These are phyloP conservation scores for crab-eating macaque (Macaca fascicularis) DNA, from an alignment of 2,113 vertebrate genomes.

Conservation along the genomic window DNA sequence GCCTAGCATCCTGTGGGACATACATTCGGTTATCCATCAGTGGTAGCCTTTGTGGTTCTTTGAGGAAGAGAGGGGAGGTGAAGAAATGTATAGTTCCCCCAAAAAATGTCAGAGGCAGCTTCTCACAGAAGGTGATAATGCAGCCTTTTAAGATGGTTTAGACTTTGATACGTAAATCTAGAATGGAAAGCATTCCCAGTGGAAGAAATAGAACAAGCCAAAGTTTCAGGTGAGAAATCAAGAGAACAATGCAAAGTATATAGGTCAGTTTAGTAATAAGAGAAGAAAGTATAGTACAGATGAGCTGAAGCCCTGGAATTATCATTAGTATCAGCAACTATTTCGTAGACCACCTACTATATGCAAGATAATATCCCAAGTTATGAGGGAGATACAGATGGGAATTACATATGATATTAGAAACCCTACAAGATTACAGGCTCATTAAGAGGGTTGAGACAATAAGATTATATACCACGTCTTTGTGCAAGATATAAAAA, in stretches of 20 bases:
- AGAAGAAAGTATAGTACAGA: not conserved
- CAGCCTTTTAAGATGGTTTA: not conserved
- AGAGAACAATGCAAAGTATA: not conserved
- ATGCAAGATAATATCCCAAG: not conserved
- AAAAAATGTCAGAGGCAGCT: not conserved
- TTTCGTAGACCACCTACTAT: not conserved
- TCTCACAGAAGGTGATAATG: not conserved
- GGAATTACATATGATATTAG: not conserved
- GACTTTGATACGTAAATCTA: not conserved
- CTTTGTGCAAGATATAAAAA: not conserved
- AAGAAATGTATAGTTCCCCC: not conserved
- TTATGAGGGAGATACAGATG: not conserved
- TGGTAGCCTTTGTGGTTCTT: not conserved
- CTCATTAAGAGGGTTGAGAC: not conserved
- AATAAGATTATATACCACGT: not conserved
- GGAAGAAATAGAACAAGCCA: not conserved
- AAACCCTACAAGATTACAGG: not conserved
- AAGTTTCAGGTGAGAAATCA: not conserved
- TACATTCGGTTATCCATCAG: not conserved
- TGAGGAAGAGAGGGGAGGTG: not conserved
- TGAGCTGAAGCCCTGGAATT: not conserved
- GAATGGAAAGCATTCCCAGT: not conserved
- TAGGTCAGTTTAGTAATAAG: not conserved
- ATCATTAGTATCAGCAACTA: not conserved
- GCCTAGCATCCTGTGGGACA: not conserved